Conservation (phyloP, 2,888 invertebrate genomes). For the Torymus auratus region DNA sequence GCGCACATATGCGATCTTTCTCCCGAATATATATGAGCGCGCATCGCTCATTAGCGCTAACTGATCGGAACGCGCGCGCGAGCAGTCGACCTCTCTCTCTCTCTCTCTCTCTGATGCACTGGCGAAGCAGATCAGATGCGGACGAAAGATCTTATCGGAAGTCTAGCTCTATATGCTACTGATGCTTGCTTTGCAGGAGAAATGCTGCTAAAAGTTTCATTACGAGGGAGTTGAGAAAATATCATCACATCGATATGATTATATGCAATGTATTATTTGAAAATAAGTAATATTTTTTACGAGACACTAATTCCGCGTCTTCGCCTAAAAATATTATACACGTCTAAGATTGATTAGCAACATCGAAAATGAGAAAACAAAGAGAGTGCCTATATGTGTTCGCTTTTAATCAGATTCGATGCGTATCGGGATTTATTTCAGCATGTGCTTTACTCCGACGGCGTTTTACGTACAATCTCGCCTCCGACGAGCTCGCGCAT, state of each 20-base stretch:
- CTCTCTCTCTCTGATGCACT: neutral
- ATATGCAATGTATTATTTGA: no score
- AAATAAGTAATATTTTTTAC: no score
- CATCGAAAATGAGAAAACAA: neutral
- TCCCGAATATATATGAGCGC: slow-evolving; percentile 63
- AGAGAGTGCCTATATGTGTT: neutral
- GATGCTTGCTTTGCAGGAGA: no score
- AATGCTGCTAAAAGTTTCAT: no score
- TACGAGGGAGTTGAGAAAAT: no score
- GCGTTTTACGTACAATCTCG: slow-evolving; percentile 11
- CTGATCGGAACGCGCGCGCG: slow-evolving; percentile 63
- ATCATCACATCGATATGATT: no score
- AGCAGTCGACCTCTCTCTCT: neutral
- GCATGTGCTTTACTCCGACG: slow-evolving; percentile 17
- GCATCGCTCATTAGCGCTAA: slow-evolving; percentile 69
- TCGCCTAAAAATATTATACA: no score
- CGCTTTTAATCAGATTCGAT: slow-evolving; percentile 16
- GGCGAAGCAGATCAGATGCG: no score
- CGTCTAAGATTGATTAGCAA: no score
- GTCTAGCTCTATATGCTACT: no score
- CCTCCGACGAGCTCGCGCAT: neutral
- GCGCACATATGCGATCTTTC: slow-evolving; percentile 15
- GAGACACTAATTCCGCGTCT: no score
- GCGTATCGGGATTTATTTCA: slow-evolving; percentile 22
- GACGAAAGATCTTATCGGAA: no score